A percentile compares a stretch with the other conserved stretches of the same genome.
These are phyloP conservation scores for Suillia variegata DNA, from an alignment of 2,888 invertebrate genomes.

Conservation along the genomic window DNA sequence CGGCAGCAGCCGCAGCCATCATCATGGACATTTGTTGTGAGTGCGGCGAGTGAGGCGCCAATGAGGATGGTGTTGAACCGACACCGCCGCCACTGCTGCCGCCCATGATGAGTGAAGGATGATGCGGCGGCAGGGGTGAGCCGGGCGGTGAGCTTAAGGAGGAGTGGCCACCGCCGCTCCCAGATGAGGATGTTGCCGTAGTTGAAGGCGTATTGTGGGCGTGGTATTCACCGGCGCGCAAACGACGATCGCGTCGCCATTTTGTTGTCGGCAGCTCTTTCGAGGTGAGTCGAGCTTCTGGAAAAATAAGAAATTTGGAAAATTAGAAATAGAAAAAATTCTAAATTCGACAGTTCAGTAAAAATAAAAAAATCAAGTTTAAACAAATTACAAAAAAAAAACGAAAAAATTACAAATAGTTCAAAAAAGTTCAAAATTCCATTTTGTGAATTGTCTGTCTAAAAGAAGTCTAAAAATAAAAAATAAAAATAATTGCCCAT, in stretches of 20 bases:
- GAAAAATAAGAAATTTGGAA: conserved; percentile 27
- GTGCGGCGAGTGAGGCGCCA: conserved; percentile 19
- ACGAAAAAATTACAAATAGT: neutral
- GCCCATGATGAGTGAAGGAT: no score
- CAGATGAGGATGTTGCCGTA: conserved; percentile 11
- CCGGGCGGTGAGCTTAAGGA: conserved; percentile 20
- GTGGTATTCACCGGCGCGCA: conserved; percentile 60
- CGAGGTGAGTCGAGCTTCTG: conserved; percentile 60
- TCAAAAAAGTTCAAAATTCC: no score
- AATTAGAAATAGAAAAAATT: neutral
- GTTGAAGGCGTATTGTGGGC: conserved; percentile 14
- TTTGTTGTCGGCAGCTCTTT: conserved; percentile 73
- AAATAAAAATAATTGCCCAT: no score
- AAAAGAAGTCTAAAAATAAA: no score
- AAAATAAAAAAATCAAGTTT: no score
- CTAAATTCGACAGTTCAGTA: neutral
- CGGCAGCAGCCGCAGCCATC: conserved; percentile 30
- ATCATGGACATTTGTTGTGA: conserved; percentile 28
- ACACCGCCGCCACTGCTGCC: conserved; percentile 32
- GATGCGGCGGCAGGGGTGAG: conserved; percentile 23
- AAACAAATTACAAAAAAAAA: no score
- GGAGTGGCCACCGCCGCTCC: conserved; percentile 10
- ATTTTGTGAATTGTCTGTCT: no score
- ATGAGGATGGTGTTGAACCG: conserved; percentile 32
- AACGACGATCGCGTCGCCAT: conserved; percentile 74